Conservation (phyloP, 2,888 invertebrate genomes). For the Athalia circularis region DNA sequence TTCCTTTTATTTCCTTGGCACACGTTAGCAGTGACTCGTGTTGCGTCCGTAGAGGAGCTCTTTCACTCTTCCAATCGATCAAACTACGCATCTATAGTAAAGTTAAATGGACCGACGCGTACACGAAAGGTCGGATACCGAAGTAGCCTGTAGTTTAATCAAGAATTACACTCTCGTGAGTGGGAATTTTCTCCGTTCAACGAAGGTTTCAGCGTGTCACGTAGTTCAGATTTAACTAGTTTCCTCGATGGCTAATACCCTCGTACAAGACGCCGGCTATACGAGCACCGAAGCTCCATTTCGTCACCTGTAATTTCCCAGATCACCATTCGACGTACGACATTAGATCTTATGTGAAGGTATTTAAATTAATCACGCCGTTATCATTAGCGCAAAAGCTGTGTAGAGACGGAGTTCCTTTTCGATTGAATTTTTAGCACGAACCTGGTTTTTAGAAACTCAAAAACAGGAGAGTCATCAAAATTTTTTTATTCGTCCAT, state of each 20-base stretch:
- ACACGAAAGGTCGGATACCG: background rate
- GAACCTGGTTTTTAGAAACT: background rate
- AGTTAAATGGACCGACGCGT: slow-evolving; percentile 22
- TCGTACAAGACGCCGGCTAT: no score
- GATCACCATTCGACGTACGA: no score
- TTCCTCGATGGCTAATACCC: no score
- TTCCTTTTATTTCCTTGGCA: background rate
- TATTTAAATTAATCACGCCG: no score
- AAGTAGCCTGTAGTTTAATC: no score
- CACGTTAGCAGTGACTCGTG: background rate
- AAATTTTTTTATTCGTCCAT: no score
- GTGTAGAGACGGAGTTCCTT: background rate
- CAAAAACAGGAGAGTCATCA: background rate
- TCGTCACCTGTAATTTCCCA: no score
- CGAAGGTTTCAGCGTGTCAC: no score
- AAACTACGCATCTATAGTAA: slow-evolving; percentile 9
- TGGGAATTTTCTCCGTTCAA: background rate
- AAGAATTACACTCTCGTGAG: background rate
- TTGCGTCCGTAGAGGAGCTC: background rate
- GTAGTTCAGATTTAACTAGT: no score
- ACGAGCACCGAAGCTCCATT: no score
- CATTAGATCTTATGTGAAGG: no score
- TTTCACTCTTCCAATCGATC: slow-evolving; percentile 36
- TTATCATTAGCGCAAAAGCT: no score
- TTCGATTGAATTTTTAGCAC: slow-evolving; percentile 7